phyloP scores from a whole-genome alignment of 2,888 invertebrate genomes.

The Lepidochitona cinerea region DNA sequence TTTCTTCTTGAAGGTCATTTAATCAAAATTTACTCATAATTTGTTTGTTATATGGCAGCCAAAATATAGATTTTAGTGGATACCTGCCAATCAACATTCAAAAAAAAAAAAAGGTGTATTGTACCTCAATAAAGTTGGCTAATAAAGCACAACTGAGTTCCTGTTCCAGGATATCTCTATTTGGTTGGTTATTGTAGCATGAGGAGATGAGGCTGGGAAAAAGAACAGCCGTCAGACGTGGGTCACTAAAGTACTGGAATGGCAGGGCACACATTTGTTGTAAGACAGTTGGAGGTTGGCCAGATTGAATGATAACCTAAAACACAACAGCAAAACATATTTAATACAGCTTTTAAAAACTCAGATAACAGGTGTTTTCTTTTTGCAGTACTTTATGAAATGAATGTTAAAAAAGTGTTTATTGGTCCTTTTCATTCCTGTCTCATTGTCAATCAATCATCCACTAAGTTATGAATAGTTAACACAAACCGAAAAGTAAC shows the following conservation, averaged over 20 bases:
- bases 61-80: too few species aligned
- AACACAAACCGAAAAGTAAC: too few species aligned
- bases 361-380: too few species aligned
- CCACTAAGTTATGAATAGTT: too few species aligned
- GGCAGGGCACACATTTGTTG: constrained; percentile 88
- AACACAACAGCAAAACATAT: constrained; percentile 51
- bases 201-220: constrained; percentile 86
- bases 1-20: too few species aligned
- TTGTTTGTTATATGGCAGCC: too few species aligned
- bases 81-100: too few species aligned
- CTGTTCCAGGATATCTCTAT: constrained; percentile 82
- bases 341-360: constrained; percentile 1
- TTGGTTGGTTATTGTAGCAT: constrained; percentile 79
- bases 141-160: constrained; percentile 74
- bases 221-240: constrained; percentile 79
- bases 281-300: constrained; percentile 83
- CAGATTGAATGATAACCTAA: constrained; percentile 82
- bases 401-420: too few species aligned
- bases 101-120: too few species aligned
- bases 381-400: too few species aligned
- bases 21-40: neutral
- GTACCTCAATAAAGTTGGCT: constrained; percentile 71
- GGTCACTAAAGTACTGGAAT: constrained; percentile 86
- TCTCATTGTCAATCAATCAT: too few species aligned
- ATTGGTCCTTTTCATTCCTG: too few species aligned